Conservation (phyloP, 1,140 invertebrate genomes). For the Drosophila novamexicana region DNA sequence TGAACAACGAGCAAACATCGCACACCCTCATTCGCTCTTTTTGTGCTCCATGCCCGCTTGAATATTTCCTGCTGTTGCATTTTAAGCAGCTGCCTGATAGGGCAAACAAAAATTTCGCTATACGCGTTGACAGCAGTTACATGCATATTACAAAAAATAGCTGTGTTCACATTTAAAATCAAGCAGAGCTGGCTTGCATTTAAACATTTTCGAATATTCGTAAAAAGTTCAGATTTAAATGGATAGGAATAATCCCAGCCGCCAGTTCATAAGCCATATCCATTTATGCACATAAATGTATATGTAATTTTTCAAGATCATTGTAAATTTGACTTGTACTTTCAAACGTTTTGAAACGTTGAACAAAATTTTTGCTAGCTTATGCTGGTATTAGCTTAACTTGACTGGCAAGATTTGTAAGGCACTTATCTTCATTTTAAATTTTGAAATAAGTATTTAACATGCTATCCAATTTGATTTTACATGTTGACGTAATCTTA, state of each 20-base stretch:
- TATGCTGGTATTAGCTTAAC: neutral
- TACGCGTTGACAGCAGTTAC: constrained; percentile 71
- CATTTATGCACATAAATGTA: neutral
- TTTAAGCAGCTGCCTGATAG: constrained; percentile 57
- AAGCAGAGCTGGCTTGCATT: neutral
- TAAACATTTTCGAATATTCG: neutral
- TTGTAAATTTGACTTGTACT: too few relatives aligned
- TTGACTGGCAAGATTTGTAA: neutral
- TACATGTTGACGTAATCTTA: too few relatives aligned
- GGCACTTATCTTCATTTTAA: neutral
- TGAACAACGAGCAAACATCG: constrained; percentile 49
- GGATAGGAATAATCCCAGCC: too few relatives aligned
- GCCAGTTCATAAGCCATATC: too few relatives aligned
- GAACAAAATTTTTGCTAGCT: too few relatives aligned
- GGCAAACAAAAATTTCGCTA: constrained; percentile 49
- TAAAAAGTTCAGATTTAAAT: neutral
- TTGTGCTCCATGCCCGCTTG: neutral
- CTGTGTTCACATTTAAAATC: neutral
- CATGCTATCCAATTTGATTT: too few relatives aligned
- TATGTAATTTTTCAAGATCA: neutral
- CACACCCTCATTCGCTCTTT: neutral
- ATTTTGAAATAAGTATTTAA: too few relatives aligned
- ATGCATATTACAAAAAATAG: constrained; percentile 47
- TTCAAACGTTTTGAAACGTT: too few relatives aligned
- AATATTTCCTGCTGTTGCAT: constrained; percentile 62